Evolutionary conservation across 2,888 invertebrate genomes (phyloP).

Genomic region (Ligdia adustata): DNA sequence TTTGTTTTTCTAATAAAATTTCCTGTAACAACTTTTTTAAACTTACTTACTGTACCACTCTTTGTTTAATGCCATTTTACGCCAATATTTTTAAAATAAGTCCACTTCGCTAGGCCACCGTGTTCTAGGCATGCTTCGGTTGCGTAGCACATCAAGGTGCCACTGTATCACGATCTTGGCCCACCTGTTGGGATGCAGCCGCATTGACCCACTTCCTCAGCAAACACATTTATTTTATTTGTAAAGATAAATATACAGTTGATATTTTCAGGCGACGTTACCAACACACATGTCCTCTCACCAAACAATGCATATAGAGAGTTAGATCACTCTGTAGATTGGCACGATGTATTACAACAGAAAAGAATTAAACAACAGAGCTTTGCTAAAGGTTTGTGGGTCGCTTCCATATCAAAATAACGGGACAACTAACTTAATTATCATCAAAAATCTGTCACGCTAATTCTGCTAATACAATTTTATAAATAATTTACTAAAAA

Average conservation of each 20-base stretch:
- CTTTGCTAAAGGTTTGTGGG: constrained; percentile 80
- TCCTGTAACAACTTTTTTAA: no score
- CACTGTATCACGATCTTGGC: no score
- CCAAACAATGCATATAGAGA: constrained; percentile 75
- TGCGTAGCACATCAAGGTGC: no score
- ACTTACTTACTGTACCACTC: no score
- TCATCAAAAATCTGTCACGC: background rate
- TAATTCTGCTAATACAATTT: no score
- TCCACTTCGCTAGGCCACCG: no score
- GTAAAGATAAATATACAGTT: constrained; percentile 11
- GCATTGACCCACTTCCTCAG: no score
- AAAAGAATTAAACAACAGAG: constrained; percentile 60
- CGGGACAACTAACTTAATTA: constrained; percentile 10
- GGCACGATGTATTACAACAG: constrained; percentile 71
- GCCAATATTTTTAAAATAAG: no score
- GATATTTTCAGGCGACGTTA: constrained; percentile 73
- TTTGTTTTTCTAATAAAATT: no score
- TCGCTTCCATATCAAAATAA: constrained; percentile 19
- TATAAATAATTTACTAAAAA: background rate
- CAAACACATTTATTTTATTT: constrained; percentile 4
- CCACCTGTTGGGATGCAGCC: no score
- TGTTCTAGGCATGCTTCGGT: no score
- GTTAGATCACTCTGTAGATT: constrained; percentile 81
- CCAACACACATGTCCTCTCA: constrained; percentile 63
- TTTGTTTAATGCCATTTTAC: no score